Evolutionary conservation across 2,888 invertebrate genomes (phyloP).

Genomic region (Dendrolimus pini): DNA sequence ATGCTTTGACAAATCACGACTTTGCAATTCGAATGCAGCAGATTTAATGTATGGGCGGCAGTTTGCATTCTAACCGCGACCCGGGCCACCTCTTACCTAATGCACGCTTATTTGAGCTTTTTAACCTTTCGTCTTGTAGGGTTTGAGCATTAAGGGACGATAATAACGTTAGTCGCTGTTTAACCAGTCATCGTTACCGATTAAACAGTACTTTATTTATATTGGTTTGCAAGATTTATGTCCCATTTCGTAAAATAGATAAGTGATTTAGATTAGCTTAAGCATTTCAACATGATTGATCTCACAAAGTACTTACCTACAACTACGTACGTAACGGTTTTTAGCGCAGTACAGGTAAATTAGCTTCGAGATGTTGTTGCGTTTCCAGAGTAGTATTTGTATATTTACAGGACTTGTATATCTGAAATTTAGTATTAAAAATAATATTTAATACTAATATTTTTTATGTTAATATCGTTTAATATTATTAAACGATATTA

Average conservation of each 20-base stretch:
- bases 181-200: slow-evolving; percentile 52
- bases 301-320: too few relatives aligned
- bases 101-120: slow-evolving; percentile 76
- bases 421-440: too few relatives aligned
- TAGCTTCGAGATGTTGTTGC: too few relatives aligned
- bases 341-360: too few relatives aligned
- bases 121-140: slow-evolving; percentile 73
- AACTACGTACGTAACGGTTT: too few relatives aligned
- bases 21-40: slow-evolving; percentile 75
- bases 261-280: neutral
- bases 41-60: slow-evolving; percentile 77
- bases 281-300: too few relatives aligned
- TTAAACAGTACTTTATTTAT: slow-evolving; percentile 26
- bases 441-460: too few relatives aligned
- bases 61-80: slow-evolving; percentile 76
- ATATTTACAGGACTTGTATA: too few relatives aligned
- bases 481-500: too few relatives aligned
- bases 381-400: too few relatives aligned
- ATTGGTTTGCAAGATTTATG: neutral
- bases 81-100: slow-evolving; percentile 76
- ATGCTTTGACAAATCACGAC: slow-evolving; percentile 78
- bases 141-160: slow-evolving; percentile 68
- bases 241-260: neutral
- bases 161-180: slow-evolving; percentile 57
- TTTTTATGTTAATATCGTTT: too few relatives aligned